Evolutionary conservation across 37 sponge, comb jelly and placozoan genomes (phyloP).

Genomic region (Amphimedon queenslandica): DNA sequence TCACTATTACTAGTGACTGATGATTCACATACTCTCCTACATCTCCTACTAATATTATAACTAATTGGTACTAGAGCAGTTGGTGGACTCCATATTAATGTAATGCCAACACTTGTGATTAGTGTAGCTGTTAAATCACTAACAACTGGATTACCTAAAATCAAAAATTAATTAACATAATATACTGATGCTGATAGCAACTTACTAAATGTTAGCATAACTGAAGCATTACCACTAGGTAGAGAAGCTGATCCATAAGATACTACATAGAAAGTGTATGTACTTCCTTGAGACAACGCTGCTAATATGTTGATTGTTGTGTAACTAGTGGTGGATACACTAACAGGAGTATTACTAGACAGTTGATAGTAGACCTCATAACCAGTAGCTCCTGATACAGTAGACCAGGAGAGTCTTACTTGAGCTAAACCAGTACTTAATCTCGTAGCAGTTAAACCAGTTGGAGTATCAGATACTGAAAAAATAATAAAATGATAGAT

Average conservation of each 20-base stretch:
- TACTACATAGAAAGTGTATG: not conserved
- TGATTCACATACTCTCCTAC: not conserved
- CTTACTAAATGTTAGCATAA: not conserved
- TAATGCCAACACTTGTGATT: not conserved
- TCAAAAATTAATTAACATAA: not conserved
- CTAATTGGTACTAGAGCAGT: not conserved
- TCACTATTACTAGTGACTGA: not conserved
- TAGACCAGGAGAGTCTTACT: not conserved
- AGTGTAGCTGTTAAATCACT: not conserved
- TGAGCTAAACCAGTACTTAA: not conserved
- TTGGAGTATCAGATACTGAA: not conserved
- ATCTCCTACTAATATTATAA: not conserved
- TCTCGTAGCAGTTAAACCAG: not conserved
- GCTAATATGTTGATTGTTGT: not conserved
- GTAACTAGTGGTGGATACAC: not conserved
- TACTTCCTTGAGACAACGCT: not conserved
- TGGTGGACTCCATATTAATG: not conserved
- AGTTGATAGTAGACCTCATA: not conserved
- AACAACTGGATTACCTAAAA: not conserved
- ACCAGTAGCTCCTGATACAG: not conserved
- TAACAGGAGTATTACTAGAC: not conserved
- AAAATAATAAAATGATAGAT: not conserved
- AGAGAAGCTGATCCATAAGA: not conserved
- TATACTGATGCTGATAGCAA: not conserved
- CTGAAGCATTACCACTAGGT: not conserved